Evolutionary conservation across 2,888 invertebrate species (phyloP), one percentile per base, ranked within the genome.

Genomic region (Dolichomitus sp.): DNA sequence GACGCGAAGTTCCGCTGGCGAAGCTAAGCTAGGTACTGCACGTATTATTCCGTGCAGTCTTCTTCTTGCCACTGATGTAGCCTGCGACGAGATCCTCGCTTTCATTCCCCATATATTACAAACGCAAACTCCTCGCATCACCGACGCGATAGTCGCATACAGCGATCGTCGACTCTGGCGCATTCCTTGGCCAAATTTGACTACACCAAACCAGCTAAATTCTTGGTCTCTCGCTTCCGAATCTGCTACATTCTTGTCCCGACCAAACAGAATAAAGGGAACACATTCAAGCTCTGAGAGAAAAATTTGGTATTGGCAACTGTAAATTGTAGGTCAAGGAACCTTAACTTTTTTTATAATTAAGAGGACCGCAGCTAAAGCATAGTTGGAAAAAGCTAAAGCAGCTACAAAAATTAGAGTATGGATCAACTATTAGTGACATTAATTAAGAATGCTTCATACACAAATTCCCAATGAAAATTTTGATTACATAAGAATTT

Each of bases 161-260:
- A 14, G 6, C 27, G 48, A 74, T 52, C 17, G 14, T 68, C 57
- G 72, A 65, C 59, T 74, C 65, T 63, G 59, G 78, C 76, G 57
- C 6, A 85, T 85, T 84, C 80, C 81, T 82, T 45, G 59, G 45
- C 73, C 73, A 70, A 82, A 84, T 81, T 69, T 84, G 80, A 68
- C 66, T 74, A 12, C 40, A 14, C 65, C 57, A 80, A 77, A 82
- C 82, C 63, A 77, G 77, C 80, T 73, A 77, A 84, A 84, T 84
- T 48, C 74, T 59, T 23, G 42, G 54, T 50, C 45, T 45, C 65
- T 52, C 42, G 27, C 37, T 19, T 19, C 19, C 42, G n/a, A 12
- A 37, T 4, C 27, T 40, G 23, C n/a, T 30, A 23, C 23, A n/a
- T 19, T 52, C 69, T 19, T 5, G n/a, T 30, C 17, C n/a, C 48